These are phyloP conservation scores for Carassius gibelio DNA, from an alignment of 2,113 vertebrate genomes.

Conservation along the genomic window DNA sequence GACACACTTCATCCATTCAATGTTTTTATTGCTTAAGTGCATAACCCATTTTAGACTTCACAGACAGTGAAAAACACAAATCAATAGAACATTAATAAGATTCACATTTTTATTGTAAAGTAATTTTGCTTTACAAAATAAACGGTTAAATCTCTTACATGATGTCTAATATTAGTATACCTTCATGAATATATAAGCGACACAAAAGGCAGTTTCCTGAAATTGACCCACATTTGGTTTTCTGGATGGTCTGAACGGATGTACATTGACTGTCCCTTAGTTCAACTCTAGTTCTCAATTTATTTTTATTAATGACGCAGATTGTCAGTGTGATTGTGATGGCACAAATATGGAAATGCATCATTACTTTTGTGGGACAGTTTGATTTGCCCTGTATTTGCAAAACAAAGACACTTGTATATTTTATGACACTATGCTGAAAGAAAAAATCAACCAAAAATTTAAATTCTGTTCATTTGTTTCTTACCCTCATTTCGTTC, in stretches of 20 bases:
- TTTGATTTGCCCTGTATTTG: not conserved
- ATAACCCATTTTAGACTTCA: no score
- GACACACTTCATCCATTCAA: no score
- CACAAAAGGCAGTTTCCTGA: not conserved
- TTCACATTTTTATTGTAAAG: no score
- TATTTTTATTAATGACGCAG: not conserved
- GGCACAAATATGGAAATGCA: constrained; percentile 16
- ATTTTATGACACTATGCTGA: not conserved
- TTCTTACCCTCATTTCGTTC: no score
- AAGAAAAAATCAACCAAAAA: not conserved
- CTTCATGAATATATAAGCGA: not conserved
- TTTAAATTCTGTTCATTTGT: not conserved
- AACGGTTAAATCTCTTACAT: not conserved
- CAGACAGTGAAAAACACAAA: no score
- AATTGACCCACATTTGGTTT: not conserved
- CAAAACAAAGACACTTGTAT: not conserved
- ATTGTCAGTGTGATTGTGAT: not conserved
- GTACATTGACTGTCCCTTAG: no score
- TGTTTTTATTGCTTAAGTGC: no score
- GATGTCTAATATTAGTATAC: not conserved
- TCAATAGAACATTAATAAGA: no score
- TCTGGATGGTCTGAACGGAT: not conserved
- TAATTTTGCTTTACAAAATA: no score
- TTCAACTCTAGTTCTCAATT: not conserved
- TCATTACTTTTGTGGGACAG: not conserved